A percentile compares a stretch with the other conserved stretches of the same genome.
These are phyloP conservation scores for Hetaerina titia DNA, from an alignment of 2,888 invertebrate species.

Conservation along the genomic window DNA sequence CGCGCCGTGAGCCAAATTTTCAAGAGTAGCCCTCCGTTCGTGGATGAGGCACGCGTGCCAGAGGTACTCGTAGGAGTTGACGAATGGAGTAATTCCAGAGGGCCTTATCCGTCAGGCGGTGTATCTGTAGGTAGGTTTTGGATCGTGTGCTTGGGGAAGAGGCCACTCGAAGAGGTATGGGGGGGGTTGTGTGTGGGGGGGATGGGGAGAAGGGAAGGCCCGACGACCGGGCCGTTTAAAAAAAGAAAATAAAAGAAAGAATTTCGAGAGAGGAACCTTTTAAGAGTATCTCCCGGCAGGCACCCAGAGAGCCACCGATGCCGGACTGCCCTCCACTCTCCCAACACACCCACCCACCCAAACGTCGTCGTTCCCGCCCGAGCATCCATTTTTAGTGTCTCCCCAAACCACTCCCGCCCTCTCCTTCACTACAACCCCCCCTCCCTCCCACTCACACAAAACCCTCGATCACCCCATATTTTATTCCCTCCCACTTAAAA, in stretches of 20 bases:
- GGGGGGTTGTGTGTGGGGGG: neutral
- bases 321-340: neutral
- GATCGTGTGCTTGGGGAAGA: neutral
- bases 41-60: too few species aligned
- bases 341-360: neutral
- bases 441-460: neutral
- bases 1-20: too few species aligned
- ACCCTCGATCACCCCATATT: constrained; percentile 10
- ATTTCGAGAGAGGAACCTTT: neutral
- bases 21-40: too few species aligned
- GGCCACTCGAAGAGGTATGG: neutral
- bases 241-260: neutral
- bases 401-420: neutral
- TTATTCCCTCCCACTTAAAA: neutral
- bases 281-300: constrained; percentile 59
- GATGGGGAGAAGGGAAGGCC: neutral
- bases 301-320: neutral
- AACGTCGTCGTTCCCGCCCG: neutral
- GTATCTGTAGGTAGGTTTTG: neutral
- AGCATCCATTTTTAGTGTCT: constrained; percentile 33
- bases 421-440: neutral
- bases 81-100: neutral
- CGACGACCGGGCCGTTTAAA: neutral
- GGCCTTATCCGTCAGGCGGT: neutral
- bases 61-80: neutral